These are phyloP conservation scores for Glandiceps talaboti DNA, from an alignment of 53 echinoderm and acorn worm species.

Conservation along the genomic window DNA sequence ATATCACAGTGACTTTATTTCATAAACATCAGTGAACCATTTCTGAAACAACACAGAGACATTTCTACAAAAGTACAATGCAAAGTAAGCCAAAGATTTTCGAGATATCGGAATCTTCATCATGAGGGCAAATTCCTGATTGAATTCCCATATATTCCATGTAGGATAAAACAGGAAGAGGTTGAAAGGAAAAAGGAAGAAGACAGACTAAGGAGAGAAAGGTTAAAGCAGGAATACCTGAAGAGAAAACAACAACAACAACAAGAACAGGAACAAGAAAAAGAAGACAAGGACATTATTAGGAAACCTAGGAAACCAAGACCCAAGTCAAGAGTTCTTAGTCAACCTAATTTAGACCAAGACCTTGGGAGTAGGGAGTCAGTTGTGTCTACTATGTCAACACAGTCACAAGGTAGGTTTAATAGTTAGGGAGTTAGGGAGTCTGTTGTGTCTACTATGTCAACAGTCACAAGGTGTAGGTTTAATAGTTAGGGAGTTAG, in stretches of 20 bases:
- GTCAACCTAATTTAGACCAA: not conserved
- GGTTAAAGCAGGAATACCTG: conserved; percentile 72
- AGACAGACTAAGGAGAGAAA: conserved; percentile 74
- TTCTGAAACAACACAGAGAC: too few relatives aligned
- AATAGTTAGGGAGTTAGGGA: too few relatives aligned
- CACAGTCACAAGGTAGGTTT: not conserved
- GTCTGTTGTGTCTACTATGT: too few relatives aligned
- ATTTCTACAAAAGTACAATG: too few relatives aligned
- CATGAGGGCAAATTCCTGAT: too few relatives aligned
- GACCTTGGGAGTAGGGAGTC: not conserved
- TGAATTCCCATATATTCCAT: not conserved
- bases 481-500: too few relatives aligned
- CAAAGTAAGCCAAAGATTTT: too few relatives aligned
- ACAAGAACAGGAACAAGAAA: conserved; percentile 36
- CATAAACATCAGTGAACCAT: too few relatives aligned
- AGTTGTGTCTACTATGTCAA: not conserved
- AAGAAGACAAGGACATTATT: not conserved
- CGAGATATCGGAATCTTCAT: too few relatives aligned
- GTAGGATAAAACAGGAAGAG: conserved; percentile 81
- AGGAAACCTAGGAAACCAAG: conserved; percentile 17
- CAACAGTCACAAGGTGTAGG: too few relatives aligned
- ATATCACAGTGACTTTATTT: too few relatives aligned
- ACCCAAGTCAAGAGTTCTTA: conserved; percentile 39
- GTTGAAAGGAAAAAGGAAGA: conserved; percentile 85
- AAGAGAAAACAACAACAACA: conserved; percentile 59